Percentiles rank a stretch among this genome's conserved stretches.
Conservation (phyloP, 2,113 vertebrate species). For the Rhabdomys dilectus region DNA sequence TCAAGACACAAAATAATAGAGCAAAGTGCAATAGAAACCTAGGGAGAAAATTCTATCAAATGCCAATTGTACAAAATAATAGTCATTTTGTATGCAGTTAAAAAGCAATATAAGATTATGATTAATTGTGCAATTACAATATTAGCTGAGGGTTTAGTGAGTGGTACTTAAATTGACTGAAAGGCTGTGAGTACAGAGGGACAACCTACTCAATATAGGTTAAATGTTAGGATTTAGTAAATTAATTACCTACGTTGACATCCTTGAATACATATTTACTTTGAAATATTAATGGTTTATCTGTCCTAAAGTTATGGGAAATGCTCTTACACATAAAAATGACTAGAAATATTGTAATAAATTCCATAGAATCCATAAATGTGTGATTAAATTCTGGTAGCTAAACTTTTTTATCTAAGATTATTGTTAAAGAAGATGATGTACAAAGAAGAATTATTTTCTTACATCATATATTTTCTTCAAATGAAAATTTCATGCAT, state of each 20-base stretch:
- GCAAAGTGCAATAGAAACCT: not conserved
- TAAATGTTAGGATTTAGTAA: not conserved
- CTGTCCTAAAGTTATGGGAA: not conserved
- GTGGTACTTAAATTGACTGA: not conserved
- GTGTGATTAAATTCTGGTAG: not conserved
- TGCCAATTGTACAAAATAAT: not conserved
- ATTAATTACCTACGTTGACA: not conserved
- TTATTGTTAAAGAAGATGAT: not conserved
- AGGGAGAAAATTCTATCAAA: constrained; percentile 13
- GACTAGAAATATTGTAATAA: not conserved
- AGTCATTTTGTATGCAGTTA: not conserved
- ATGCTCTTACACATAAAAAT: not conserved
- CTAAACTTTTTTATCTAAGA: not conserved
- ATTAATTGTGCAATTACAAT: not conserved
- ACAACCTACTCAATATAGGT: not conserved
- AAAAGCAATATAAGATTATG: not conserved
- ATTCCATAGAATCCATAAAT: not conserved
- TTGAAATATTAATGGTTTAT: not conserved
- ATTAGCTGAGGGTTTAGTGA: not conserved
- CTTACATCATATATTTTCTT: not conserved
- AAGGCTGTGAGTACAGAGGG: not conserved
- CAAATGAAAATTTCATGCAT: constrained; percentile 6
- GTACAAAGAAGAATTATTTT: constrained; percentile 22
- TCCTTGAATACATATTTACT: not conserved
- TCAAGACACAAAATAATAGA: not conserved